Conservation (phyloP, 2,888 invertebrate genomes). For the Drosophila paracracens region DNA sequence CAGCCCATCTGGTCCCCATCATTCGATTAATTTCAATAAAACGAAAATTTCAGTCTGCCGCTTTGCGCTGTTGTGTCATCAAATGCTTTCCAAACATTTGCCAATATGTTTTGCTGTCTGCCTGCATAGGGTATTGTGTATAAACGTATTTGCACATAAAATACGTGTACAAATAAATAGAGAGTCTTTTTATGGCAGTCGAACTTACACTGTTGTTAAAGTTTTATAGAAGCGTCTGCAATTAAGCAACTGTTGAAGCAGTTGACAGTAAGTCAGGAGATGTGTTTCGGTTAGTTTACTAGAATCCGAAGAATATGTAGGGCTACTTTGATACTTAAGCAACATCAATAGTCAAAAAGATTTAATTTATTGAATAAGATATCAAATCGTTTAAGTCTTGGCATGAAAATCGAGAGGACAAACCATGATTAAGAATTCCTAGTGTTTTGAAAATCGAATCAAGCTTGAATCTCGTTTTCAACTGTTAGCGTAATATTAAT, state of each 20-base stretch:
- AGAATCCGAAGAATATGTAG: not conserved
- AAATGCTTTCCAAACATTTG: slow-evolving; percentile 31
- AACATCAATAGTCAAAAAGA: not conserved
- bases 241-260: slow-evolving; percentile 20
- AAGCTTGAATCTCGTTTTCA: not conserved
- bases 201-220: slow-evolving; percentile 56
- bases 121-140: not conserved
- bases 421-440: not conserved
- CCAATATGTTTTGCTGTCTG: slow-evolving; percentile 32
- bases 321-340: not conserved
- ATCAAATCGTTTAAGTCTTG: not conserved
- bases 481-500: not conserved
- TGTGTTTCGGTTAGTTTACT: not conserved
- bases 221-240: slow-evolving; percentile 65
- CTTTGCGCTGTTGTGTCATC: slow-evolving; percentile 25
- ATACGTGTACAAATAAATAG: slow-evolving; percentile 37
- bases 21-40: slow-evolving; percentile 81
- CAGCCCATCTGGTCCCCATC: slow-evolving; percentile 40
- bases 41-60: slow-evolving; percentile 48
- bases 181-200: slow-evolving; percentile 38
- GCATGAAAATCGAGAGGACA: not conserved
- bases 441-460: not conserved
- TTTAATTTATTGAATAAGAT: not conserved
- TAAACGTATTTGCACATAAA: slow-evolving; percentile 43
- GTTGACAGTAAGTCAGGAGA: not conserved